Evolutionary conservation across 2,797 vertebrate species (phyloP).

Genomic region (Eleutherodactylus coqui): DNA sequence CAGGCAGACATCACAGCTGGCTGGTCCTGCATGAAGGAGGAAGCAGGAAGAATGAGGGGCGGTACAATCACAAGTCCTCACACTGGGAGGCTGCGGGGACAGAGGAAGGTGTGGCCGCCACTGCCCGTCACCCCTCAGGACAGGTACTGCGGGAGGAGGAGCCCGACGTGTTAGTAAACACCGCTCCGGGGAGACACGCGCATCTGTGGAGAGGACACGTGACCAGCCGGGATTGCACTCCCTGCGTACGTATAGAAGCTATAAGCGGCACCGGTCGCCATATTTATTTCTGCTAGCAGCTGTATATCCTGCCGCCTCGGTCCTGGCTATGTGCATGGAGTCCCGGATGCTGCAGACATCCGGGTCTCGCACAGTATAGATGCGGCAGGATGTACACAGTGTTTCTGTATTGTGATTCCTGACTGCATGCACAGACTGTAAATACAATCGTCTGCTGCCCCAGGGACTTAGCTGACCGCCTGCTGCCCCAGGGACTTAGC

Average conservation of each 20-base stretch:
- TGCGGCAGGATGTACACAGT: too few species aligned
- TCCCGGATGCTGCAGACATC: too few species aligned
- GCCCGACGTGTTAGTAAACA: not conserved
- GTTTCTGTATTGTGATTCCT: too few species aligned
- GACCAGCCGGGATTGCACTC: not conserved
- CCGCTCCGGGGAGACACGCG: not conserved
- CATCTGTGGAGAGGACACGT: not conserved
- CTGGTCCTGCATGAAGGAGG: slow-evolving; percentile 32
- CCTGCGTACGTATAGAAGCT: not conserved
- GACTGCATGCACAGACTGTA: too few species aligned
- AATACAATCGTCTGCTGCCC: too few species aligned
- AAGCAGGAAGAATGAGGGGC: slow-evolving; percentile 43
- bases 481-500: too few species aligned
- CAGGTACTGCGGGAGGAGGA: slow-evolving; percentile 37
- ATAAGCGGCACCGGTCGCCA: slow-evolving; percentile 2
- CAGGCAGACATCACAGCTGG: too few species aligned
- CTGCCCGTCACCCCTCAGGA: not conserved
- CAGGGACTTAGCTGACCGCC: too few species aligned
- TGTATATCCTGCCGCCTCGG: too few species aligned
- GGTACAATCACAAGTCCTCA: not conserved
- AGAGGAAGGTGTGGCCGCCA: not conserved
- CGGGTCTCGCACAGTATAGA: too few species aligned
- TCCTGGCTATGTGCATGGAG: too few species aligned
- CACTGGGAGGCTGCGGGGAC: not conserved
- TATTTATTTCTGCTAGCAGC: not conserved